Base-by-base conservation (phyloP, 2,797 vertebrate genomes). In the Lepus townsendii region DNA sequence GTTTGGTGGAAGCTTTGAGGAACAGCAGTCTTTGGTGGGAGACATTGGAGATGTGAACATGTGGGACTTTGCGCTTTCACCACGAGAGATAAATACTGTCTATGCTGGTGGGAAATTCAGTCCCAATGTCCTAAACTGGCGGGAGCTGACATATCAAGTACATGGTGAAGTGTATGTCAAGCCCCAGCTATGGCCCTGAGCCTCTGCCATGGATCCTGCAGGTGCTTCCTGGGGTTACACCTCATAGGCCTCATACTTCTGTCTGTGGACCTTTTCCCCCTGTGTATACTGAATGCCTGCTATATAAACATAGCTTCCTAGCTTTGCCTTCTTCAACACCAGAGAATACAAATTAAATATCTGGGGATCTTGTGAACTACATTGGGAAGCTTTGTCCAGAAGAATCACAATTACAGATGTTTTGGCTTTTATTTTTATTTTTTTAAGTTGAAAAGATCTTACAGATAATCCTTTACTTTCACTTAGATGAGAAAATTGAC, bases 51-150 rank as follows among this genome's bases (percentile, higher is more conserved):
- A 85, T 24, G 87, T 95, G 90, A 92, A 86, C 72, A 91, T 90
- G 83, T 95, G 90, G 88, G 90, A 87, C 76, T 89, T 27, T 9
- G 88, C 88, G 47, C 35, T 96, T 6, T 91, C 77, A 3, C 83
- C 91, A 27, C 42, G 22, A 5, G 35, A 94, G 14, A 88, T 95
- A 10, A 60, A 24, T 1, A 2, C 5, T 0, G 1, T 95, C 2
- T 92, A 80, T 63, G 1, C 0, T 22, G 72, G 91, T 9, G 91
- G 27, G 62, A 96, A 95, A 38, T 32, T 96, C 54, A 97, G 95
- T 0, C 97, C 96, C 0, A 97, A 97, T 0, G 1, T 98, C 32
- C 95, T 97, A 68, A 86, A 96, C 68, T 98, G 97, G 97, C 35
- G 2, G 10, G 16, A 52, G 0, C 32, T 98, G 47, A 75, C 91